These are phyloP conservation scores for Leptopilina boulardi DNA, from an alignment of 1,140 invertebrate species.

Conservation along the genomic window DNA sequence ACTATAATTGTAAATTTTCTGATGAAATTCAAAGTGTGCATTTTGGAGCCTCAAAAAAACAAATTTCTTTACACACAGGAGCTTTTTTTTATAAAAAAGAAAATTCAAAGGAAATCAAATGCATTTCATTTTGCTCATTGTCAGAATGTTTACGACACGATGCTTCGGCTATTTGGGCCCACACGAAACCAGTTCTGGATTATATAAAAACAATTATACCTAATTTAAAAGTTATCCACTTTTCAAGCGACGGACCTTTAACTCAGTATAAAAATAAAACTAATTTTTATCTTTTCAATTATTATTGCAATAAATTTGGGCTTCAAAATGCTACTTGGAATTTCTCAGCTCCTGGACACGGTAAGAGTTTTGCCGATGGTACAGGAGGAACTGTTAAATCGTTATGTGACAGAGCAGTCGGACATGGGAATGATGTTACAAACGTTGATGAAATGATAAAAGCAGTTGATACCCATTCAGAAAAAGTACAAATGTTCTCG, in stretches of 20 bases:
- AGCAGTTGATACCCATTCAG: too few species aligned
- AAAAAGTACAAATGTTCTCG: too few species aligned
- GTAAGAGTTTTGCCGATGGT: constrained; percentile 14
- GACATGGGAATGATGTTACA: constrained; percentile 4
- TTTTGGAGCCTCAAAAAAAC: constrained; percentile 61
- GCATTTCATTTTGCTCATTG: constrained; percentile 64
- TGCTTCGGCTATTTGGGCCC: too few species aligned
- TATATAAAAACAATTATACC: too few species aligned
- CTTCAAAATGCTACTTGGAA: constrained; percentile 16
- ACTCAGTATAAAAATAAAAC: background rate
- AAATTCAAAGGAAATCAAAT: constrained; percentile 44
- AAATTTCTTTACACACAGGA: too few species aligned
- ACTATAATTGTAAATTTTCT: too few species aligned
- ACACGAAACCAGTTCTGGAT: too few species aligned
- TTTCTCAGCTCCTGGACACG: constrained; percentile 25
- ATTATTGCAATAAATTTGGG: background rate
- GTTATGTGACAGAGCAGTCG: constrained; percentile 18
- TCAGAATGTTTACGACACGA: too few species aligned
- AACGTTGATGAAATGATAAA: too few species aligned
- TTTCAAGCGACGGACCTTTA: background rate
- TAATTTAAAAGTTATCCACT: too few species aligned
- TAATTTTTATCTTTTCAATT: background rate
- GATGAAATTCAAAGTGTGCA: too few species aligned
- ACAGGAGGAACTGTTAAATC: constrained; percentile 20
- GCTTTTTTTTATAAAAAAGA: constrained; percentile 54